Conservation (phyloP, 1,140 invertebrate species). For the Temnothorax nylanderi region DNA sequence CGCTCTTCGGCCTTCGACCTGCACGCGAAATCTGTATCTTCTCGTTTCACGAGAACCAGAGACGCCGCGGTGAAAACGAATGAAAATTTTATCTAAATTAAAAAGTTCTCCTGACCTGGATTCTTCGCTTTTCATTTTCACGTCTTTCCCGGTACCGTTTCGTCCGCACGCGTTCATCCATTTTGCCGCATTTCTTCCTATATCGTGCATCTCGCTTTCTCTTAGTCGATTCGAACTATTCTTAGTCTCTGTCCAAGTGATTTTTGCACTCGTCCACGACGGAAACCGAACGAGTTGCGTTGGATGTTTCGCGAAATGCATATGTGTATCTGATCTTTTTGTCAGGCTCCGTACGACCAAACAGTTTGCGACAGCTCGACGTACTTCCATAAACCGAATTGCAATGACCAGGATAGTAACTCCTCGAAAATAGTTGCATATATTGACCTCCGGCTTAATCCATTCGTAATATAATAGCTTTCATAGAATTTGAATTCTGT, state of each 20-base stretch:
- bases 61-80: neutral
- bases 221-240: neutral
- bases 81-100: slow-evolving; percentile 61
- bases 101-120: slow-evolving; percentile 6
- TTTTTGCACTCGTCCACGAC: slow-evolving; percentile 35
- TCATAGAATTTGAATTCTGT: neutral
- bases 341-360: neutral
- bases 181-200: neutral
- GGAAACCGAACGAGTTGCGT: slow-evolving; percentile 9
- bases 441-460: neutral
- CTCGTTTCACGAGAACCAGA: neutral
- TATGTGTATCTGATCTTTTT: slow-evolving; percentile 10
- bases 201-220: neutral
- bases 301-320: neutral
- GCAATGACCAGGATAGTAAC: slow-evolving; percentile 10
- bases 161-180: no score
- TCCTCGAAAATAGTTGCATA: slow-evolving; percentile 19
- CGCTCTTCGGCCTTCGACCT: neutral
- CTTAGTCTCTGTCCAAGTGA: neutral
- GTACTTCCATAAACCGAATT: neutral
- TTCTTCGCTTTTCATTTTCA: neutral
- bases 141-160: neutral
- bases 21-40: neutral
- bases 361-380: neutral
- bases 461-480: slow-evolving; percentile 17